Evolutionary conservation across 2,113 vertebrate species (phyloP).

Genomic region (Xiphophorus hellerii): DNA sequence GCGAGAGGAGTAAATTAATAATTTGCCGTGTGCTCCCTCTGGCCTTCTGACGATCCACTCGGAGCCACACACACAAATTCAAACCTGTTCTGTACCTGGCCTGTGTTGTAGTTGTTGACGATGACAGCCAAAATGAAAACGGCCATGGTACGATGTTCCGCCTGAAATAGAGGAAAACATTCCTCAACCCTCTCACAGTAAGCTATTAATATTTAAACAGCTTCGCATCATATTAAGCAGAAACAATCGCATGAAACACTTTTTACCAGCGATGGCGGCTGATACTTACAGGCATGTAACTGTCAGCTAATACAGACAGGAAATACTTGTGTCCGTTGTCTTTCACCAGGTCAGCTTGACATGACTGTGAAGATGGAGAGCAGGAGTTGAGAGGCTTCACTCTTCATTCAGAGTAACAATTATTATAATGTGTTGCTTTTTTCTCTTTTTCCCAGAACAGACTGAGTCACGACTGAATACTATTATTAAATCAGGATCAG

Average conservation of each 20-base stretch:
- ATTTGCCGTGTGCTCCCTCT: not conserved
- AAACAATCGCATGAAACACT: not conserved
- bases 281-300: constrained; percentile 95
- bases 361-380: constrained; percentile 81
- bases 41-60: not conserved
- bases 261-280: rapidly evolving
- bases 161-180: constrained; percentile 76
- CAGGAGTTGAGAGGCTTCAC: rapidly evolving
- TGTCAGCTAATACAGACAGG: constrained; percentile 96
- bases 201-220: not conserved
- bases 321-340: constrained; percentile 99
- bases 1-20: constrained; percentile 34
- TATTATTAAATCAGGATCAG: not conserved
- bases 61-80: constrained; percentile 1
- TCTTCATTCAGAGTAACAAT: not conserved
- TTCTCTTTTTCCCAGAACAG: not conserved
- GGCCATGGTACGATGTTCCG: constrained; percentile 97
- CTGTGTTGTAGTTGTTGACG: constrained; percentile 95
- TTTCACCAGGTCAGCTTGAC: constrained; percentile 98
- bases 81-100: constrained; percentile 84
- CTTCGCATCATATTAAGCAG: not conserved
- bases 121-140: constrained; percentile 98
- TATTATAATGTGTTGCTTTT: not conserved
- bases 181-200: not conserved
- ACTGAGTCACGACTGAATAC: not conserved